phyloP scores from a whole-genome alignment of 2,888 invertebrate species.

The Drosophila ezoana region DNA sequence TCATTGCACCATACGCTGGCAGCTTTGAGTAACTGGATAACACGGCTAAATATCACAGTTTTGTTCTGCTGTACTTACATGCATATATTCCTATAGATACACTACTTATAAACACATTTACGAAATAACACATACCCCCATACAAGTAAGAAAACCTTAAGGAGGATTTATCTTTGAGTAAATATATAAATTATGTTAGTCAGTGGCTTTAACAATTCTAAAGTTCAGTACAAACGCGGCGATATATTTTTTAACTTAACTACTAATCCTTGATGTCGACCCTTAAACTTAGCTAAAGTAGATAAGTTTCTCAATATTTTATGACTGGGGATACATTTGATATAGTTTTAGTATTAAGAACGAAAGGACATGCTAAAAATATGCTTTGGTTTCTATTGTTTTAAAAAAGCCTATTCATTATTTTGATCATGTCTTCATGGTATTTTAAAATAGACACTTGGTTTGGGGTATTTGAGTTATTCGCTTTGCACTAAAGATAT shows the following conservation, averaged over 20 bases:
- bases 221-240: constrained; percentile 10
- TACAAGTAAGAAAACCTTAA: constrained; percentile 14
- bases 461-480: constrained; percentile 32
- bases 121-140: constrained; percentile 21
- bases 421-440: constrained; percentile 14
- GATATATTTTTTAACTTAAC: no score
- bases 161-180: background rate
- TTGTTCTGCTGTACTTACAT: constrained; percentile 37
- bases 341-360: constrained; percentile 1
- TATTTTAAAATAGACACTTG: constrained; percentile 21
- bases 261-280: background rate
- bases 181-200: constrained; percentile 8
- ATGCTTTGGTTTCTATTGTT: background rate
- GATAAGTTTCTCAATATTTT: constrained; percentile 9
- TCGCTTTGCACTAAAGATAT: constrained; percentile 6
- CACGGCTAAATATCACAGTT: constrained; percentile 52
- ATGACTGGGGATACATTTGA: background rate
- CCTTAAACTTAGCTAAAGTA: constrained; percentile 11
- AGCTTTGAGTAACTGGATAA: constrained; percentile 59
- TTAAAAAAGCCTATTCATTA: background rate
- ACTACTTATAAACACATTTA: constrained; percentile 24
- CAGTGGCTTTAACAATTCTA: background rate
- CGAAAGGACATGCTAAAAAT: constrained; percentile 20
- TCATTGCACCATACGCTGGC: constrained; percentile 60
- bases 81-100: constrained; percentile 28